Base-by-base conservation (phyloP, 1,140 invertebrate genomes). In the Sminthurinus signatus region DNA sequence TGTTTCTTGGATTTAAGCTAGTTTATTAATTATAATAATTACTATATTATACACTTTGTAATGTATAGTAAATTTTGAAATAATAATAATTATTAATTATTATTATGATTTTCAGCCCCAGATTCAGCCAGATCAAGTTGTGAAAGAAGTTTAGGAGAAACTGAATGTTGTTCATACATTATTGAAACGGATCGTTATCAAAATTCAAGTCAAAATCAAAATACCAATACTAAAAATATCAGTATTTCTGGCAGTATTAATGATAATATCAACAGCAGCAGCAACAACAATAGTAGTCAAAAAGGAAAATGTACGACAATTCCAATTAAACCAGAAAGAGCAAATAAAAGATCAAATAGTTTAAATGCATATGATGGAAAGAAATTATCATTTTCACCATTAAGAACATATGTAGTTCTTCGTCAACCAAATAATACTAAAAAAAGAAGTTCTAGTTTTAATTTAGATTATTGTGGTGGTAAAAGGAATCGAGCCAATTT, bases 121-220 rank as follows among this genome's bases (percentile, higher is more conserved):
- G n/a, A n/a, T n/a, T n/a, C n/a, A n/a, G n/a, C n/a, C n/a, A 60
- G 68, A 21, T 65, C 63, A 54, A 69, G 68, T 66, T 69, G 68
- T 55, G 68, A 69, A 28, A 23, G 68, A 25, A 61, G 57, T 42
- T 42, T 69, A n/a, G 68, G 68, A 17, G 68, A 66, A 48, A 63
- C 56, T 2, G 68, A 69, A 28, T 69, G 60, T 48, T 69, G 54
- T 32, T 54, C 60, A 15, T 36, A 64, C 23, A 61, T 17, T 27
- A 61, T 28, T 23, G 51, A 25, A 19, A 23, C n/a, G n/a, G 4
- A 8, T 39, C 39, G 10, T 17, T 27, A 36, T 56, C 32, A 59
- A 39, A 44, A 59, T 42, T 2, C 17, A 19, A 2, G 36, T 59
- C 36, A 59, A 59, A 17, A 25, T 19, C 1, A 8, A 12, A 31